These are phyloP conservation scores for Ictidomys tridecemlineatus DNA, from an alignment of 2,113 vertebrate genomes.

Conservation along the genomic window DNA sequence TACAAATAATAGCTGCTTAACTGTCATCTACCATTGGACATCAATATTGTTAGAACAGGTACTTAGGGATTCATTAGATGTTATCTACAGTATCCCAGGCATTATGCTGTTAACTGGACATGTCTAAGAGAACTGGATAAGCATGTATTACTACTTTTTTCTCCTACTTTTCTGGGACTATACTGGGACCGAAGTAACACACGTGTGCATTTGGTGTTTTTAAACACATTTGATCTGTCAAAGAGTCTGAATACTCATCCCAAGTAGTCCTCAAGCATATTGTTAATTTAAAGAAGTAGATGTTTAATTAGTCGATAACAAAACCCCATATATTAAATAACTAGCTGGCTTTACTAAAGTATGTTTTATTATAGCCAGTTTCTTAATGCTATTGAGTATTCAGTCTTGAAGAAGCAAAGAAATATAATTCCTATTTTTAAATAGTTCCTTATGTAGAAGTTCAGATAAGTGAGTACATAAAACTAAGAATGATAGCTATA, in stretches of 20 bases:
- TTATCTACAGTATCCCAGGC: neutral
- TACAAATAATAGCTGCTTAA: constrained; percentile 19
- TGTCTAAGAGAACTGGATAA: constrained; percentile 33
- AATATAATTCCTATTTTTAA: constrained; percentile 32
- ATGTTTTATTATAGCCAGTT: constrained; percentile 1
- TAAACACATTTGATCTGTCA: neutral
- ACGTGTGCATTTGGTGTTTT: neutral
- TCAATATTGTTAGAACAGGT: constrained; percentile 5
- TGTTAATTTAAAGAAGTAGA: constrained; percentile 34
- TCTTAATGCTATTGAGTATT: neutral
- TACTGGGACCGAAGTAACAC: neutral
- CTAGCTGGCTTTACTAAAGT: neutral
- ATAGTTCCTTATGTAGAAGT: neutral
- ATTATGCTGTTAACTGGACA: constrained; percentile 33
- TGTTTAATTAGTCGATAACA: constrained; percentile 48
- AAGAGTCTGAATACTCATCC: neutral
- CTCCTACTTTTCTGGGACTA: neutral
- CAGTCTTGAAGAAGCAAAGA: constrained; percentile 21
- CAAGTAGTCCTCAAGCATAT: neutral
- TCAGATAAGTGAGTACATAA: neutral
- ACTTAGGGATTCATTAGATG: neutral
- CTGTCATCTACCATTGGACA: neutral
- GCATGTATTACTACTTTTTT: neutral
- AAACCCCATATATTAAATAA: constrained; percentile 29
- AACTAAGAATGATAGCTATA: neutral